Percentiles rank a stretch among this genome's conserved stretches.
phyloP scores from a whole-genome alignment of 2,888 invertebrate genomes.

The Neoascia interrupta region DNA sequence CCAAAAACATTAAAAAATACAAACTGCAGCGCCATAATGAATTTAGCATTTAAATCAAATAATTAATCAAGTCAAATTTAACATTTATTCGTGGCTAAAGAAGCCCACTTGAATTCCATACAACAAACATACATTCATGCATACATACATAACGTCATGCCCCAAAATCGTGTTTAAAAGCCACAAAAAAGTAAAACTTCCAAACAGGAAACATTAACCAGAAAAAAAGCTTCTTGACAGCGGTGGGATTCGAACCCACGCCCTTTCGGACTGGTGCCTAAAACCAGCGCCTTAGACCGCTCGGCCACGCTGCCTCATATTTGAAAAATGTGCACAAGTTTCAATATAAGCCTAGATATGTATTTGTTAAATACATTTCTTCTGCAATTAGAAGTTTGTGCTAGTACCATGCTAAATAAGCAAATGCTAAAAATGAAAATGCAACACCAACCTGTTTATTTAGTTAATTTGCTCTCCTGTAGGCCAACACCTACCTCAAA shows the following conservation, averaged over 20 bases:
- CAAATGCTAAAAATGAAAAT: not conserved
- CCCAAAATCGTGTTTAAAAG: no score
- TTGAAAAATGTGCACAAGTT: not conserved
- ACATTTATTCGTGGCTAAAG: no score
- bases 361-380: not conserved
- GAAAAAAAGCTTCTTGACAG: constrained; percentile 75
- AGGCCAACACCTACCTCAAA: constrained; percentile 12
- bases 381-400: not conserved
- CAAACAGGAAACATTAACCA: no score
- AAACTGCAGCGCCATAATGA: no score
- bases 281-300: constrained; percentile 81
- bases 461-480: constrained; percentile 6
- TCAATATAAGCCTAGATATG: not conserved
- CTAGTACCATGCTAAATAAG: not conserved
- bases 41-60: no score
- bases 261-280: constrained; percentile 81
- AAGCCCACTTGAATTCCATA: no score
- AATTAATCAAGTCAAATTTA: no score
- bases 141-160: no score
- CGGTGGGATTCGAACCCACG: constrained; percentile 81
- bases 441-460: constrained; percentile 44
- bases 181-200: no score
- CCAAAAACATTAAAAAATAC: no score
- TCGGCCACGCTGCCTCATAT: constrained; percentile 81
- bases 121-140: no score